phyloP scores from a whole-genome alignment of 2,797 vertebrate genomes.

The Onychomys leucogaster region DNA sequence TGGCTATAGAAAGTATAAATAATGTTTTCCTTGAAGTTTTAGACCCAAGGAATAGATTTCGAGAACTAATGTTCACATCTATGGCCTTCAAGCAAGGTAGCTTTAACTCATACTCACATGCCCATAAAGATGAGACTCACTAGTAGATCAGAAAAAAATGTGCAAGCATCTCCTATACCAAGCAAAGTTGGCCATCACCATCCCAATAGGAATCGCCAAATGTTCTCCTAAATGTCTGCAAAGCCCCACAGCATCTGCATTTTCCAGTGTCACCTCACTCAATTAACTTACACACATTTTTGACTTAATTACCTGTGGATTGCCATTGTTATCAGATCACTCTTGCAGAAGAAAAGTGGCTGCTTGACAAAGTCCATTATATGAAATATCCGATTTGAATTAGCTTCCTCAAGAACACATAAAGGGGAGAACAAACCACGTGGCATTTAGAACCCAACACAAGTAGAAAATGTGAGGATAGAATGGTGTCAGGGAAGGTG shows the following conservation, averaged over 20 bases:
- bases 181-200: not conserved
- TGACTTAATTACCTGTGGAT: not conserved
- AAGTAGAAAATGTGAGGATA: not conserved
- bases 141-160: not conserved
- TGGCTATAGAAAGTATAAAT: not conserved
- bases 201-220: not conserved
- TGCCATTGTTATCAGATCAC: not conserved
- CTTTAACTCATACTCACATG: conserved; percentile 7
- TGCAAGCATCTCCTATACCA: not conserved
- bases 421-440: not conserved
- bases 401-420: not conserved
- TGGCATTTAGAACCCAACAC: not conserved
- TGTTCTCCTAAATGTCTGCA: not conserved
- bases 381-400: conserved; percentile 17
- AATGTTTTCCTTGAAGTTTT: conserved; percentile 31
- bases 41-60: conserved; percentile 39
- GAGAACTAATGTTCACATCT: not conserved
- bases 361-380: not conserved
- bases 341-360: not conserved
- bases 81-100: not conserved
- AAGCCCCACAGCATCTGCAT: not conserved
- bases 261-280: not conserved
- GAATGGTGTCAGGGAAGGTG: not conserved
- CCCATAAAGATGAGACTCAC: not conserved
- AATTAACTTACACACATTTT: not conserved